phyloP scores from a whole-genome alignment of 2,888 invertebrate species.

The Drosophila neonasuta region DNA sequence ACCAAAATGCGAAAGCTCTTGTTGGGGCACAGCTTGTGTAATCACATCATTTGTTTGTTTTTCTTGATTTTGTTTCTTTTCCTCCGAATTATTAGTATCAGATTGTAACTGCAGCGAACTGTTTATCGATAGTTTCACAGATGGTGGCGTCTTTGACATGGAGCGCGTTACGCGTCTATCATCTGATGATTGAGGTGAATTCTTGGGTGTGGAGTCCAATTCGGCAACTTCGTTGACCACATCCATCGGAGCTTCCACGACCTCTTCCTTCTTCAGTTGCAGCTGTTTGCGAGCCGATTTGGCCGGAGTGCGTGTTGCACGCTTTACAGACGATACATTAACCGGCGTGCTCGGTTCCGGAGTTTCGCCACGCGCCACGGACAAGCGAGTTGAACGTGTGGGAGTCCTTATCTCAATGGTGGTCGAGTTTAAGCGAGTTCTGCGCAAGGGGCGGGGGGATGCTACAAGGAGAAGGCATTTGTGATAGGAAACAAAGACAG shows the following conservation, averaged over 20 bases:
- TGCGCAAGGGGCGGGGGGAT: constrained; percentile 63
- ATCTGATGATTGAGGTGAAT: constrained; percentile 17
- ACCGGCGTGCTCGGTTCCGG: constrained; percentile 48
- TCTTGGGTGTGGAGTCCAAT: neutral
- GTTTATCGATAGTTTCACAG: constrained; percentile 2
- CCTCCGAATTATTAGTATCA: constrained; percentile 6
- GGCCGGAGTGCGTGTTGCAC: constrained; percentile 35
- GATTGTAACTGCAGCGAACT: constrained; percentile 17
- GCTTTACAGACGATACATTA: constrained; percentile 43
- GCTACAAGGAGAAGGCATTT: constrained; percentile 26
- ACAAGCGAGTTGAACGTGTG: constrained; percentile 58
- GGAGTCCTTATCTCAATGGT: constrained; percentile 63
- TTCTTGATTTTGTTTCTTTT: constrained; percentile 6
- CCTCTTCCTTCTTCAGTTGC: constrained; percentile 22
- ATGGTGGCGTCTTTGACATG: constrained; percentile 63
- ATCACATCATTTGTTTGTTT: constrained; percentile 6
- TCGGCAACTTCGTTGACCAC: constrained; percentile 1
- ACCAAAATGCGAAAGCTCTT: neutral
- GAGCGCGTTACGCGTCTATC: constrained; percentile 62
- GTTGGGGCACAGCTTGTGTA: neutral
- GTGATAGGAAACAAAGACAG: neutral
- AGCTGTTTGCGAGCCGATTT: constrained; percentile 48
- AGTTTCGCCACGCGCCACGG: constrained; percentile 50
- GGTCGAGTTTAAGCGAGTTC: constrained; percentile 59
- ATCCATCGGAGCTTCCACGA: neutral